Evolutionary conservation across 2,113 vertebrate species (phyloP).

Genomic region (Tonatia bakeri): DNA sequence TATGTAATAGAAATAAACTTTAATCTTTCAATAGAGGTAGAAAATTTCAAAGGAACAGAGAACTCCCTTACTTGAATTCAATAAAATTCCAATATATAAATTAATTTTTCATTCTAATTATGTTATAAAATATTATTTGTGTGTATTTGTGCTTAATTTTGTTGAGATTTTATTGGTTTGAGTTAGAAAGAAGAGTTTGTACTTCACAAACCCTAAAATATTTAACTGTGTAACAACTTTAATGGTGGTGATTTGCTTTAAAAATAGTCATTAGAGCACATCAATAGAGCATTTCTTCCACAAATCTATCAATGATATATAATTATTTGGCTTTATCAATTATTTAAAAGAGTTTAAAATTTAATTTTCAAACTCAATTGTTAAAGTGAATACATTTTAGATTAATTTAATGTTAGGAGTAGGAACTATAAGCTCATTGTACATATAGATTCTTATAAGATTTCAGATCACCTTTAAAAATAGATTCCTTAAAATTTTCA

Average conservation of each 20-base stretch:
- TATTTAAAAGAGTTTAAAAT: neutral
- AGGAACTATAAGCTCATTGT: neutral
- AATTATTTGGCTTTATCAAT: conserved; percentile 58
- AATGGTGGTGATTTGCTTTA: conserved; percentile 23
- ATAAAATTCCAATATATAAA: neutral
- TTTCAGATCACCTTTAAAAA: neutral
- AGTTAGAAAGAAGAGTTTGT: neutral
- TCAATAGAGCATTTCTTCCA: conserved; percentile 51
- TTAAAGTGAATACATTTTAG: neutral
- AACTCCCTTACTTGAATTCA: neutral
- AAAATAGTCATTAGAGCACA: conserved; percentile 37
- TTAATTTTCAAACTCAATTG: neutral
- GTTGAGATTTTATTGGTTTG: neutral
- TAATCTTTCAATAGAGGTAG: neutral
- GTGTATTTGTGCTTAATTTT: neutral
- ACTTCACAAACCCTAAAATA: neutral
- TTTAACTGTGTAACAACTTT: neutral
- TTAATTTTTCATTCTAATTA: conserved; percentile 6
- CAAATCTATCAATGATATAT: conserved; percentile 58
- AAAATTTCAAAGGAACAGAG: neutral
- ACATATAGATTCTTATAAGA: neutral
- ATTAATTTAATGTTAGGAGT: neutral
- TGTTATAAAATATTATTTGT: neutral
- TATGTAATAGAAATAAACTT: neutral
- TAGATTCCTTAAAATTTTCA: neutral